Percentiles rank a stretch among this genome's conserved stretches.
Evolutionary conservation across 2,888 invertebrate species (phyloP).

Genomic region (Cataglyphis rosenhaueri): DNA sequence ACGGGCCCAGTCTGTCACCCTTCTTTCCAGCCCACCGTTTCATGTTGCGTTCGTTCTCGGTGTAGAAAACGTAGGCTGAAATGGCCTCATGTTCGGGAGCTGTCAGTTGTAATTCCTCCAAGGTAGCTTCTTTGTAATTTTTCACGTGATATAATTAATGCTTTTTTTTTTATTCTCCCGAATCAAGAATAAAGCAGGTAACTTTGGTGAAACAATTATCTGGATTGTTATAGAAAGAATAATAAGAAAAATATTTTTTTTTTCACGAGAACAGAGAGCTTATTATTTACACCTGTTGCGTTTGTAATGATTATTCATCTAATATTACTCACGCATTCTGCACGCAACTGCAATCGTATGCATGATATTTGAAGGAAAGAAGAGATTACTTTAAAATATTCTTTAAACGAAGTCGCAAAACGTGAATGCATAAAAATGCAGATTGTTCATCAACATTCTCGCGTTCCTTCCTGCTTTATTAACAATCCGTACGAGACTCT

Average conservation of each 20-base stretch:
- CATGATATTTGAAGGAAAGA: neutral
- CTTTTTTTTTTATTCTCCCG: neutral
- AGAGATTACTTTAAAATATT: neutral
- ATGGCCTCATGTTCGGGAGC: slow-evolving; percentile 38
- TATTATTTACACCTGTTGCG: neutral
- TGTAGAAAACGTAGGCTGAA: slow-evolving; percentile 36
- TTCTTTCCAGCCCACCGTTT: neutral
- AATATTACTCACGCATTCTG: slow-evolving; percentile 32
- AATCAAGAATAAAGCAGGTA: neutral
- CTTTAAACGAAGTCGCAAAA: slow-evolving; percentile 17
- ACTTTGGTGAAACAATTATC: neutral
- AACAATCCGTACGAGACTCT: slow-evolving; percentile 15
- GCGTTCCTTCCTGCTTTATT: slow-evolving; percentile 39
- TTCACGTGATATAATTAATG: neutral
- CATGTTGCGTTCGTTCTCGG: slow-evolving; percentile 28
- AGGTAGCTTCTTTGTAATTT: neutral
- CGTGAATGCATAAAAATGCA: neutral
- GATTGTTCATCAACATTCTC: slow-evolving; percentile 21
- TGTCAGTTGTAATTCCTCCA: slow-evolving; percentile 19
- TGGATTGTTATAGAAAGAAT: neutral
- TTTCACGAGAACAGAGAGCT: neutral
- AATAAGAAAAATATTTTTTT: neutral
- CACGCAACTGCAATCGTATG: neutral
- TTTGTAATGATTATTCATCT: slow-evolving; percentile 38
- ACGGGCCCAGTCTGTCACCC: slow-evolving; percentile 48